These are phyloP conservation scores for Arremon aurantiirostris DNA, from an alignment of 2,797 vertebrate species.

Conservation along the genomic window DNA sequence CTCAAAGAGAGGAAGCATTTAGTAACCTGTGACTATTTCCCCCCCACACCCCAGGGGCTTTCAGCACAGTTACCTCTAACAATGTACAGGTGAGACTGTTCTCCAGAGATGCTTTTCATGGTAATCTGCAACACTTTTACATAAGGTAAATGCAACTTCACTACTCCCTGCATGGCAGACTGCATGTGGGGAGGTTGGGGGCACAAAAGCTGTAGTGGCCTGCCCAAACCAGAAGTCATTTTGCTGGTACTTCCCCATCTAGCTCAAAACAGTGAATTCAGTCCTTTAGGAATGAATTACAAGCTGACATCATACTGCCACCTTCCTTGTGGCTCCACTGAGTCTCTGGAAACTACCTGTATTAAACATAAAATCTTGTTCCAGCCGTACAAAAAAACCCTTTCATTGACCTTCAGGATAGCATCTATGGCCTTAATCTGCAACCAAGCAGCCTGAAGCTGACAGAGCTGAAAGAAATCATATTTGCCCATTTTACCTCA, in stretches of 20 bases:
- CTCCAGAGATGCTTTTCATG: background rate
- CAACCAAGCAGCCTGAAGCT: background rate
- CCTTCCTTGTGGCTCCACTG: background rate
- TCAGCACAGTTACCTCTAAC: background rate
- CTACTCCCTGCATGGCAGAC: background rate
- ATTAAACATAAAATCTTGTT: background rate
- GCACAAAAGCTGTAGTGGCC: background rate
- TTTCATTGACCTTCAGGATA: background rate
- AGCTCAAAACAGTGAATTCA: background rate
- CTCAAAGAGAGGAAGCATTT: background rate
- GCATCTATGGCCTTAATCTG: background rate
- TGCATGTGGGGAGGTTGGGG: rapidly evolving
- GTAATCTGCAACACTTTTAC: background rate
- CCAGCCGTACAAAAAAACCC: background rate
- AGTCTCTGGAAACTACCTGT: background rate
- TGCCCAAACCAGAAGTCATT: background rate
- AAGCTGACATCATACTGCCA: background rate
- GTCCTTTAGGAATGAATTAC: background rate
- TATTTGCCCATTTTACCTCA: background rate
- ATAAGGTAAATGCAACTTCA: background rate
- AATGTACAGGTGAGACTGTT: background rate
- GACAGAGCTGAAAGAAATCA: background rate
- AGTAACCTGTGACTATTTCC: background rate
- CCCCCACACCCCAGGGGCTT: background rate
- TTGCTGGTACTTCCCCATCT: background rate